These are phyloP conservation scores for Lepus townsendii DNA, from an alignment of 2,797 vertebrate genomes.

Conservation along the genomic window DNA sequence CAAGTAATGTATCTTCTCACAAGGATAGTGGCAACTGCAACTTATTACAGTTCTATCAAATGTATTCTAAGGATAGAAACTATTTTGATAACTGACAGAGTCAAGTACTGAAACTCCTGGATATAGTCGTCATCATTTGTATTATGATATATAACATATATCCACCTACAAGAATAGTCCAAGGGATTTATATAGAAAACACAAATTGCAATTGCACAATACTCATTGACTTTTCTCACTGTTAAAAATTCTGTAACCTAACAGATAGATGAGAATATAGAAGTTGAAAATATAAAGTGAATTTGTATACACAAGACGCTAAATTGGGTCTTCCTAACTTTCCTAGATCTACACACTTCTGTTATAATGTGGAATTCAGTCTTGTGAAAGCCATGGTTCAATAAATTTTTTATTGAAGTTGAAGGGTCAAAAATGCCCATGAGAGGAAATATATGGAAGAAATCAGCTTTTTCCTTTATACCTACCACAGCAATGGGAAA, in stretches of 20 bases:
- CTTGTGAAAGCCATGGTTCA: neutral
- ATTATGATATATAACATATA: neutral
- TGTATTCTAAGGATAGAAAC: neutral
- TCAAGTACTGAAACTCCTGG: neutral
- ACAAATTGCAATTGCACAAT: neutral
- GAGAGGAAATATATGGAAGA: neutral
- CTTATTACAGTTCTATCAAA: neutral
- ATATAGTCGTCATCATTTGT: neutral
- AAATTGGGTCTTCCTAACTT: neutral
- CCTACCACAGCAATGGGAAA: neutral
- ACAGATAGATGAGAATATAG: neutral
- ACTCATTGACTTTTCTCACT: neutral
- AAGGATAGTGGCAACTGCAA: neutral
- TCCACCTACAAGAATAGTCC: neutral
- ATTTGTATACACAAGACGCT: neutral
- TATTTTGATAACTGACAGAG: neutral
- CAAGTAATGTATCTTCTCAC: neutral
- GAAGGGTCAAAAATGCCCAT: neutral
- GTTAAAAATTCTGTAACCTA: neutral
- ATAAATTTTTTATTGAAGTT: neutral
- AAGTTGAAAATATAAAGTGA: slow-evolving; percentile 17
- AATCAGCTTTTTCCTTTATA: neutral
- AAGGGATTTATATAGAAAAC: neutral
- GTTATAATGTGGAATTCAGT: neutral
- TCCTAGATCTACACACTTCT: neutral